Evolutionary conservation across 2,113 vertebrate species (phyloP), one percentile per base, ranked within the genome.

Genomic region (Gopherus evgoodei): DNA sequence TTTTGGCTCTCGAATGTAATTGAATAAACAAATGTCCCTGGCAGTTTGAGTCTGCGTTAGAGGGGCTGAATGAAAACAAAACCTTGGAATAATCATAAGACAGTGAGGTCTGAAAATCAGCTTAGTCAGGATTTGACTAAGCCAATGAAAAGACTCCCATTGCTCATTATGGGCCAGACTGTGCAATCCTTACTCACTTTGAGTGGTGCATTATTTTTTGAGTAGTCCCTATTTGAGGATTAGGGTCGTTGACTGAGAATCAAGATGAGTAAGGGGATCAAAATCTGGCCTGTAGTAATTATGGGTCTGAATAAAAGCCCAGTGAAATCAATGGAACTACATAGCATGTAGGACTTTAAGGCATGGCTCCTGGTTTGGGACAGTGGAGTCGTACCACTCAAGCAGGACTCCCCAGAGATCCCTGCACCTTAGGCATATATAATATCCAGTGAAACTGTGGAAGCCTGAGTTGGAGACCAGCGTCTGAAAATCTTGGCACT

Each of bases 91-190:
- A 0, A 42, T 47, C 5, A 42, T 83, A 22, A 57, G 53, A 56
- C 29, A 54, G 35, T 86, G 72, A 86, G 22, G 78, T 89, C 90
- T 76, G 89, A 69, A 56, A 83, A 57, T 87, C 84, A 85, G 38
- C 8, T 31, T 57, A 57, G 56, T 57, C 25, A 27, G 56, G 24
- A 57, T 27, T 35, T 62, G 59, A 62, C 57, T 59, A 59, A 59
- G 57, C 57, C 57, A 59, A 59, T 59, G 57, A 59, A 29, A 59
- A 91, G 49, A 84, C 65, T 17, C 3, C 0, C 38, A 27, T 78
- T 59, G 12, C 21, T 31, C 22, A 3, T n/a, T 2, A 1, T 16
- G 85, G 59, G 25, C 17, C 79, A 4, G 5, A 49, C 1, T n/a
- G 38, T 50, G 84, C 0, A 3, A 56, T 14, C 1, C 83, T 25